Conservation (phyloP, 2,113 vertebrate genomes). For the Alouatta palliata region DNA sequence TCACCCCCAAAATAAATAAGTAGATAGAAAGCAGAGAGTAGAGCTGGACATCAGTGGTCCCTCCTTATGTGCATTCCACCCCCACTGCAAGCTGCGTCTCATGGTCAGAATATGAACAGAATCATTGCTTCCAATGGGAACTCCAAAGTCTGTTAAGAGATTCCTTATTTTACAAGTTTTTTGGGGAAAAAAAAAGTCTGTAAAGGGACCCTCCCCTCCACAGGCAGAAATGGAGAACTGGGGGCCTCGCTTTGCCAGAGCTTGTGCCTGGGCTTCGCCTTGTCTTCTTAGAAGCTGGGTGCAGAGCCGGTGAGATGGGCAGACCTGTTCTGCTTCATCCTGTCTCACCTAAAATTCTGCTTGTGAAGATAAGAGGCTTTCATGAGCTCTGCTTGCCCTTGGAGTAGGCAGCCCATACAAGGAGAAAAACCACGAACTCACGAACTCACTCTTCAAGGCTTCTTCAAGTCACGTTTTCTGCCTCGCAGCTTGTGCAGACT, state of each 20-base stretch:
- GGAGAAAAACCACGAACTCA: background rate
- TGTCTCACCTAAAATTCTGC: background rate
- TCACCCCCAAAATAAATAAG: conserved; percentile 38
- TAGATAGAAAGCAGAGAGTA: conserved; percentile 38
- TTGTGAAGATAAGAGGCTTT: background rate
- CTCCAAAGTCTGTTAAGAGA: background rate
- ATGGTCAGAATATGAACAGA: conserved; percentile 33
- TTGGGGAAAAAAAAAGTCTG: background rate
- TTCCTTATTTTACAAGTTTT: background rate
- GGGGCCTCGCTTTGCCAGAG: background rate
- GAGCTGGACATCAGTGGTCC: conserved; percentile 12
- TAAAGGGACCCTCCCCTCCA: background rate
- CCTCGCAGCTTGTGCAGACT: conserved; percentile 52
- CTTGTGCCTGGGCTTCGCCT: background rate
- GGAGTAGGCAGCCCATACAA: background rate
- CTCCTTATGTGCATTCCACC: background rate
- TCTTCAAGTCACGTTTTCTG: conserved; percentile 67
- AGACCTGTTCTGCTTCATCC: background rate
- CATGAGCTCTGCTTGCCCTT: background rate
- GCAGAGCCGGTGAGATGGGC: background rate
- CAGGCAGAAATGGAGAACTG: background rate
- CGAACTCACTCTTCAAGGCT: conserved; percentile 62
- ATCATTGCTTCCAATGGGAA: background rate
- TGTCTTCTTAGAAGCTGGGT: background rate
- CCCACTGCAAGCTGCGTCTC: conserved; percentile 33